phyloP scores from a whole-genome alignment of 2,113 vertebrate species.

The Solenodon paradoxus region DNA sequence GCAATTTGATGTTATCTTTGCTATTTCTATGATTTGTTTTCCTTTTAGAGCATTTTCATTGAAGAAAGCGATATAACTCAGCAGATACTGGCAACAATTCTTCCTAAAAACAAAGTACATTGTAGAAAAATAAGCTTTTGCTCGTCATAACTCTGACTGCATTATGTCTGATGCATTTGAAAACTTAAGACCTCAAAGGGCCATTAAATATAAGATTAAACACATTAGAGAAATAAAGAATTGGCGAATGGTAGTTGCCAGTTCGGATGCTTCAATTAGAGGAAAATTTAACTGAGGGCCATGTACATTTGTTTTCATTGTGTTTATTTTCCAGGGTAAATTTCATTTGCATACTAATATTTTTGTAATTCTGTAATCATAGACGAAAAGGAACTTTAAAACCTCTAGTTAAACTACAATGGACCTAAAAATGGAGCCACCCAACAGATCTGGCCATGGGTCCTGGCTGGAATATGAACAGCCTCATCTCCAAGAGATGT shows the following conservation, averaged over 20 bases:
- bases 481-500: rapidly evolving
- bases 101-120: conserved; percentile 60
- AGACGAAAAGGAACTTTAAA: neutral
- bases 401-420: neutral
- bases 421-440: neutral
- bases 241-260: neutral
- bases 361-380: neutral
- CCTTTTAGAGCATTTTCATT: conserved; percentile 71
- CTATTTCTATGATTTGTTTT: conserved; percentile 77
- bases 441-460: neutral
- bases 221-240: conserved; percentile 6
- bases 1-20: conserved; percentile 62
- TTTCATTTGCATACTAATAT: neutral
- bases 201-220: conserved; percentile 42
- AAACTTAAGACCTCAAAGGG: conserved; percentile 63
- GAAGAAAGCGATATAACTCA: conserved; percentile 76
- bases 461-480: rapidly evolving
- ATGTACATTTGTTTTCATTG: neutral
- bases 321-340: neutral
- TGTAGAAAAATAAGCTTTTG: conserved; percentile 41
- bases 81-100: conserved; percentile 59
- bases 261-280: conserved; percentile 22
- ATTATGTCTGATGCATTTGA: conserved; percentile 44
- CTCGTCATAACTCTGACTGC: conserved; percentile 38
- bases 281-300: neutral